Base-by-base conservation (phyloP, 2,888 invertebrate species). In the Rhopalosiphum nymphaeae region DNA sequence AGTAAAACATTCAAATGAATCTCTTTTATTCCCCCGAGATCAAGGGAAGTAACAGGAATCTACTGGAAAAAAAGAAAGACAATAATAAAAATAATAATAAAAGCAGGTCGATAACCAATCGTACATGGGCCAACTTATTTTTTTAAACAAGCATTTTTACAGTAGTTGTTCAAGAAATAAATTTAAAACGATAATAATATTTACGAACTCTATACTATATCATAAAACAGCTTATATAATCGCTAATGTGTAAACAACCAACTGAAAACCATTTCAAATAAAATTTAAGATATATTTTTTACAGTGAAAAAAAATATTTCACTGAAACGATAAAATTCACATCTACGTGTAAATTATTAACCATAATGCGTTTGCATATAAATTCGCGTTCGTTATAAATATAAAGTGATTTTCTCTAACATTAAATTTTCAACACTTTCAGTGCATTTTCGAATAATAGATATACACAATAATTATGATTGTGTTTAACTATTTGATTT, bases 1-100 rank as follows among this genome's bases (percentile, higher is more conserved):
- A 93, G 44, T 56, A 89, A 89, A 89, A 89, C 92, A 93, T 93
- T 93, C 92, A 49, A 92, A 92, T 88, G 87, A 92, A 92, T 88
- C 87, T 85, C 85, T 91, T 91, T 67, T 87, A 44, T 89, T 89
- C 92, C 92, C 78, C 11, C 44, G 78, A 29, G 88, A 93, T 44
- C 78, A 56, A 89, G 44, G 61, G 56, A 42, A 78, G 67, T 90
- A 90, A 90, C 67, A 78, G 21, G 42, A 92, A 78, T 78, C 53
- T 56, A 78, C 53, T 11, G 46, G 53, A 78, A 53, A 84, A 42
- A 67, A 92, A 87, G 44, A 86, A 86, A 92, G 49, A 67, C 49
- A 87, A 87, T 67, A 61, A 88, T 87, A 46, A 91, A 86, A 86
- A 91, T 67, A 91, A 44, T 86, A 91, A 46, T 36, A 49, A 57